Evolutionary conservation across 2,113 vertebrate species (phyloP), one percentile per base, ranked within the genome.

Genomic region (Antechinus stuartii): DNA sequence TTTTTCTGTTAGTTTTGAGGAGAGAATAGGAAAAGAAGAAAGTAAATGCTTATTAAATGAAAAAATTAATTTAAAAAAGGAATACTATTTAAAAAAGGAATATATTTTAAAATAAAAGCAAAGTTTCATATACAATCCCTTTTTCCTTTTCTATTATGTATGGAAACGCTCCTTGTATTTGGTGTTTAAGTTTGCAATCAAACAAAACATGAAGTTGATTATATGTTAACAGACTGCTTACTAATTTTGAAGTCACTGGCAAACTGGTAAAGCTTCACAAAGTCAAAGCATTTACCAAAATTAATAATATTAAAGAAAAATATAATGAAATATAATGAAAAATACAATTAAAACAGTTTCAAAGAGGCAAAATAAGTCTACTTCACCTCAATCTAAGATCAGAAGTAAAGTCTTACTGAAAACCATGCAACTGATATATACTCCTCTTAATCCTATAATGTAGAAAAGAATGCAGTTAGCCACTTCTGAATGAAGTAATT

Each of bases 221-320:
- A 84, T 22, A 42, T 84, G 16, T 84, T 84, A 76, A 76, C 35
- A 84, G 68, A 42, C 4, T 35, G 12, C 30, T 35, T 68, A 35
- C n/a, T 84, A 84, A 84, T 42, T 84, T 42, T 84, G 16, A 42
- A 42, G 68, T 42, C 6, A 42, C 14, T 84, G 16, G 1, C 68
- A 84, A 84, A 84, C 22, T 84, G n/a, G 68, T 5, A 91, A 91
- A 55, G 30, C 12, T 46, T 49, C 42, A 3, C 27, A 57, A 52
- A 46, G 42, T 24, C 61, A 94, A 91, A 90, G 30, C n/a, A 90
- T 47, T 11, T 54, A 53, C 30, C 25, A 3, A 8, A 53, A 91
- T 76, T 23, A 42, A 24, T 95, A 26, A 49, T 54, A 54, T 54
- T 90, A 96, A 89, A 91, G 23, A 89, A 93, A 92, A 52, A 94